Percentiles rank a stretch among this genome's conserved stretches.
Conservation (phyloP, 2,888 invertebrate species). For the Oasisia sp. region DNA sequence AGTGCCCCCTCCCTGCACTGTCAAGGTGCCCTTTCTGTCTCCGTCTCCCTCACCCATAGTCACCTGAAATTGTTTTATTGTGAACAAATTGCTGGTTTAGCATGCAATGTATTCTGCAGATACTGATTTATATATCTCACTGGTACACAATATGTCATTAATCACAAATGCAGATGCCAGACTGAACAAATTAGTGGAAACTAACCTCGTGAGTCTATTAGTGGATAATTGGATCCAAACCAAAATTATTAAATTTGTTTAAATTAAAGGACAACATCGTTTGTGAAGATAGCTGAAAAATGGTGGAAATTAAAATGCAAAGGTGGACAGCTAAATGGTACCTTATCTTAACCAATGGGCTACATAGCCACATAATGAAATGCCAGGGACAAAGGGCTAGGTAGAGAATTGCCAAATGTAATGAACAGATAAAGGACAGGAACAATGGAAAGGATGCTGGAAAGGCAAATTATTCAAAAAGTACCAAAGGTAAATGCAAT, state of each 20-base stretch:
- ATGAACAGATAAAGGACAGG: background rate
- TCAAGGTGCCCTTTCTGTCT: background rate
- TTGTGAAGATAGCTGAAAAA: too few species aligned
- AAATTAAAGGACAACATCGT: too few species aligned
- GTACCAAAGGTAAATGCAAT: background rate
- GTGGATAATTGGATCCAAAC: too few species aligned
- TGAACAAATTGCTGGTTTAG: background rate
- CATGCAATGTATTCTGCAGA: background rate
- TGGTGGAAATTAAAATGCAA: too few species aligned
- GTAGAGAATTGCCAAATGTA: background rate
- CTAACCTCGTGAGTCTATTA: background rate
- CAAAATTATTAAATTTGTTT: too few species aligned
- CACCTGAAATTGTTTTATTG: background rate
- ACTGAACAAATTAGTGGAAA: background rate
- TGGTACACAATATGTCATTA: background rate
- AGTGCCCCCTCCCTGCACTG: background rate
- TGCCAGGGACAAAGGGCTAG: background rate
- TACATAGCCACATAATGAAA: background rate
- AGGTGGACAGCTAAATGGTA: background rate
- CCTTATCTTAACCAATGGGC: background rate
- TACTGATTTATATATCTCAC: background rate
- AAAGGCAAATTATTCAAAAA: background rate
- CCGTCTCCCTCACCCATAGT: background rate
- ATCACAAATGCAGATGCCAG: background rate
- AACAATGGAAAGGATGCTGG: background rate